A percentile compares a stretch with the other conserved stretches of the same genome.
Evolutionary conservation across 2,888 invertebrate species (phyloP).

Genomic region (Plebejus argus): DNA sequence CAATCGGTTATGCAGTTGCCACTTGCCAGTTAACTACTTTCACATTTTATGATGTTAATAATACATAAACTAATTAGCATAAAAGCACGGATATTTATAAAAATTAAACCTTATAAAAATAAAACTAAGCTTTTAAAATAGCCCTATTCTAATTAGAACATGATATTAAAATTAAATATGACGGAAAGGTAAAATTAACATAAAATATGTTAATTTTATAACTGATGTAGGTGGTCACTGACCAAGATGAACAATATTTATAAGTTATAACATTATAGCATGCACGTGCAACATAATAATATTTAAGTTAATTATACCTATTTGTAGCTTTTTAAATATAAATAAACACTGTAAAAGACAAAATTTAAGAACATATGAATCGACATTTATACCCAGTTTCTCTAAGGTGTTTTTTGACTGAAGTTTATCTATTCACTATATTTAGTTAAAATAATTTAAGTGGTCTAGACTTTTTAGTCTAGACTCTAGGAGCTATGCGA

Average conservation of each 20-base stretch:
- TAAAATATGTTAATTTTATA: slow-evolving; percentile 6
- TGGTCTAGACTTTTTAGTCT: too few species aligned
- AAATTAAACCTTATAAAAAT: not conserved
- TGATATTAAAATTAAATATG: slow-evolving; percentile 12
- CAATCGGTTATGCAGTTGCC: too few species aligned
- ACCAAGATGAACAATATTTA: not conserved
- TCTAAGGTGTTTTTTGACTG: too few species aligned
- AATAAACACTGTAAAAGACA: not conserved
- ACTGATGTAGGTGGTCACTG: not conserved
- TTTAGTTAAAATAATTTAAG: too few species aligned
- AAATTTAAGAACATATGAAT: not conserved
- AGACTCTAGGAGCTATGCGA: too few species aligned
- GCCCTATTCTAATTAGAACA: not conserved
- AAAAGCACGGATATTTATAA: not conserved
- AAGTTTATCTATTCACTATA: too few species aligned
- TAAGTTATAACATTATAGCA: not conserved
- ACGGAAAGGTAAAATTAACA: not conserved
- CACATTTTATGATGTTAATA: too few species aligned
- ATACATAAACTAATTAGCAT: too few species aligned
- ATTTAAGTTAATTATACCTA: not conserved
- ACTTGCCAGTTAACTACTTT: too few species aligned
- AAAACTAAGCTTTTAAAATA: not conserved
- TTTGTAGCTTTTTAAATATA: not conserved
- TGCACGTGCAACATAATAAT: not conserved
- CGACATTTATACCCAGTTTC: too few species aligned